A percentile compares a stretch with the other conserved stretches of the same genome.
Evolutionary conservation across 2,797 vertebrate genomes (phyloP).

Genomic region (Spinibarbus caldwelli): DNA sequence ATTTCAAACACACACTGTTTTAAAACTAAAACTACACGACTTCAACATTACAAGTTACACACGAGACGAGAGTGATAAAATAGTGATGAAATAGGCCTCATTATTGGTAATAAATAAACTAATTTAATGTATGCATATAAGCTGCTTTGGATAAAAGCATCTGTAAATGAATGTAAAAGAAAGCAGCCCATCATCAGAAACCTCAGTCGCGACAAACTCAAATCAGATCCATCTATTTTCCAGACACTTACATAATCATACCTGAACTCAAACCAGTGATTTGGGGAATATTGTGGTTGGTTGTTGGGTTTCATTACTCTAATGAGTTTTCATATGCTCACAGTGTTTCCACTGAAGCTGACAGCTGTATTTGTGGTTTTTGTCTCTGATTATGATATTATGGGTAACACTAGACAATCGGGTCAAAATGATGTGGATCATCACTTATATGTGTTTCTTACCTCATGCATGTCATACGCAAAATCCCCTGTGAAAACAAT

Average conservation of each 20-base stretch:
- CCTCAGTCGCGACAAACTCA: constrained; percentile 32
- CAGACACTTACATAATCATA: not conserved
- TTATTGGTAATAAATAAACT: not conserved
- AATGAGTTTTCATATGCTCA: not conserved
- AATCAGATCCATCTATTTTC: not conserved
- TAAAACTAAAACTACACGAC: too few species aligned
- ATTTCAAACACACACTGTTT: too few species aligned
- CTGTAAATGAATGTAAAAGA: not conserved
- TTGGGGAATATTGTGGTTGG: not conserved
- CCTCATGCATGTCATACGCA: constrained; percentile 88
- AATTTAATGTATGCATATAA: not conserved
- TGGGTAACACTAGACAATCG: not conserved
- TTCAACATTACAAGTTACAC: too few species aligned
- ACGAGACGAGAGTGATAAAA: too few species aligned
- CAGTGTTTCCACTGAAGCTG: not conserved
- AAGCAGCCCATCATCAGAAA: constrained; percentile 5
- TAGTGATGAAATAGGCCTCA: not conserved
- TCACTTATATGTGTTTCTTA: constrained; percentile 61
- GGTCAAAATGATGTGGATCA: not conserved
- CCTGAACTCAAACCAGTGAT: not conserved
- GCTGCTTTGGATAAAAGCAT: not conserved
- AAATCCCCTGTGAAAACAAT: constrained; percentile 85
- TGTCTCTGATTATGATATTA: not conserved
- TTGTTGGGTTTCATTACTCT: not conserved
- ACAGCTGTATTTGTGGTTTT: not conserved